Percentiles rank a stretch among this genome's conserved stretches.
Evolutionary conservation across 2,113 vertebrate genomes (phyloP).

Genomic region (Calidris pygmaea): DNA sequence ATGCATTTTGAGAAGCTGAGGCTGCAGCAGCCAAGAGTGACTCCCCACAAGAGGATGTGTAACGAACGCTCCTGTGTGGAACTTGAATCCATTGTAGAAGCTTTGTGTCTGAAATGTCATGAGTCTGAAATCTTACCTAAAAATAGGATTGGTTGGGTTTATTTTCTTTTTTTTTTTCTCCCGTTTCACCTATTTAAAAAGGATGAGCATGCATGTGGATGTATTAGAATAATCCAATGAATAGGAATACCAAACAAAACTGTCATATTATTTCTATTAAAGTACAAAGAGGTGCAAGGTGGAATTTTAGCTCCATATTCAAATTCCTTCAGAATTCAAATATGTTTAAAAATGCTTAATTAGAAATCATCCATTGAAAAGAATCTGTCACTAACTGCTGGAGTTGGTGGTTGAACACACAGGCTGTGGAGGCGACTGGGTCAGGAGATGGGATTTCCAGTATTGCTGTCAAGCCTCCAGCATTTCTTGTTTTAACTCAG

Average conservation of each 20-base stretch:
- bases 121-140: background rate
- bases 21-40: background rate
- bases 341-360: background rate
- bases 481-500: background rate
- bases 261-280: background rate
- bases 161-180: background rate
- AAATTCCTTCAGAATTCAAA: background rate
- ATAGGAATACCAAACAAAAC: background rate
- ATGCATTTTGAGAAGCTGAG: background rate
- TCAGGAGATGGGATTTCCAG: background rate
- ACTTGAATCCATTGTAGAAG: background rate
- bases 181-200: background rate
- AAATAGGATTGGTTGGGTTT: background rate
- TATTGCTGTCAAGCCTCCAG: background rate
- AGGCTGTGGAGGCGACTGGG: background rate
- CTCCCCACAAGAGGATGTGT: rapidly evolving
- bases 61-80: background rate
- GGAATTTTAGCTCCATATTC: background rate
- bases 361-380: background rate
- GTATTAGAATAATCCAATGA: background rate
- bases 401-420: background rate
- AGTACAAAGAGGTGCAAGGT: background rate
- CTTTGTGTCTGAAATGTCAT: background rate
- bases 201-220: background rate
- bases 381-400: background rate